phyloP scores from a whole-genome alignment of 2,797 vertebrate genomes.

The Propithecus perrieri region DNA sequence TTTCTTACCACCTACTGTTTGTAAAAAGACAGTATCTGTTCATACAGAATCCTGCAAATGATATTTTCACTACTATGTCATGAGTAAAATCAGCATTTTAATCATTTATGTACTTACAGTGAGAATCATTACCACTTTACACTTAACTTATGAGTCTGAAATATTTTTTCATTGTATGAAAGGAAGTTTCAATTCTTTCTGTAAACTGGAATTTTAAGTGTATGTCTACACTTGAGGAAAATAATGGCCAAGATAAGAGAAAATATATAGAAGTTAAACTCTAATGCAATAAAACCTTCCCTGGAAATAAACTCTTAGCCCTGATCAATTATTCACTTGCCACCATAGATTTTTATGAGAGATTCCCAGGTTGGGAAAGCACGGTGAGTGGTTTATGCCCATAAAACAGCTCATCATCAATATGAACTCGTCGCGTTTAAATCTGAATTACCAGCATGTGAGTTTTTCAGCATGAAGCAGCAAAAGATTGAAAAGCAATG shows the following conservation, averaged over 20 bases:
- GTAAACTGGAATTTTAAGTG: background rate
- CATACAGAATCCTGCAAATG: background rate
- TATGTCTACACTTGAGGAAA: background rate
- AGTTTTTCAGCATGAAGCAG: background rate
- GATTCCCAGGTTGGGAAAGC: background rate
- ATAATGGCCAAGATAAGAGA: background rate
- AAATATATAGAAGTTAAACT: conserved; percentile 28
- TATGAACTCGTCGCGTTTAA: background rate
- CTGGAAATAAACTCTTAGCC: background rate
- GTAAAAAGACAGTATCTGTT: background rate
- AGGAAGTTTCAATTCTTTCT: background rate
- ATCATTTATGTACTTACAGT: background rate
- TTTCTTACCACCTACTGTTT: background rate
- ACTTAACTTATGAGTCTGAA: background rate
- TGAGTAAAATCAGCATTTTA: conserved; percentile 3
- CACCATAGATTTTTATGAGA: background rate
- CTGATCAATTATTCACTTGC: background rate
- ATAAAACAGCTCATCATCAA: background rate
- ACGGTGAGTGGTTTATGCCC: background rate
- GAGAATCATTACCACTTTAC: background rate
- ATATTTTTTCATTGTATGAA: background rate
- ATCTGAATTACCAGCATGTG: conserved; percentile 16
- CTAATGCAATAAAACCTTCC: background rate
- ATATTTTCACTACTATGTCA: background rate
- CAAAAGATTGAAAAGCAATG: conserved; percentile 8